Percentiles rank a stretch among this genome's conserved stretches.
Conservation (phyloP, 2,113 vertebrate species). For the Haemorhous mexicanus region DNA sequence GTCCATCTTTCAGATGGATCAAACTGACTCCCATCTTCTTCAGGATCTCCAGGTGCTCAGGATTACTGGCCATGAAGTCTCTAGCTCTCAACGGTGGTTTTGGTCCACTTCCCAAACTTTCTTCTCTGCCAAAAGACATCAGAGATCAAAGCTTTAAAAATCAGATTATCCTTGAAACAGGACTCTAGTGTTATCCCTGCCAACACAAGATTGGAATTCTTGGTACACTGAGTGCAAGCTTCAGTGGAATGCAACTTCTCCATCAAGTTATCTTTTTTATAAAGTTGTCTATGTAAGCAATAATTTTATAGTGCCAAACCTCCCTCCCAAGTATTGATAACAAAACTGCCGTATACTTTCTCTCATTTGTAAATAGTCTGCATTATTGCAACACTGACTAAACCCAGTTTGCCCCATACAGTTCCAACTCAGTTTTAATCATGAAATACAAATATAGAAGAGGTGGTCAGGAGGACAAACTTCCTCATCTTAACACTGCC, state of each 20-base stretch:
- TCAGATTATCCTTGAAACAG: background rate
- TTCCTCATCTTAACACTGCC: background rate
- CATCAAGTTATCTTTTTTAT: background rate
- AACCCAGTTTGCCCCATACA: background rate
- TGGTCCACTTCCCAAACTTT: constrained; percentile 81
- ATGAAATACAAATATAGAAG: background rate
- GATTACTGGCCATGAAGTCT: constrained; percentile 98
- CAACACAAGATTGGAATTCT: background rate
- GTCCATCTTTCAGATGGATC: constrained; percentile 95
- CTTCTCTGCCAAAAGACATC: constrained; percentile 73
- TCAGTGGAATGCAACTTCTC: background rate
- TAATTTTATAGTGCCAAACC: background rate
- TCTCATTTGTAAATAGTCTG: background rate
- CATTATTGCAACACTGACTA: background rate
- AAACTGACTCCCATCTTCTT: constrained; percentile 98
- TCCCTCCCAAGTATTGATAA: fast-evolving
- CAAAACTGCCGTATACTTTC: background rate
- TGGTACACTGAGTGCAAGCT: background rate
- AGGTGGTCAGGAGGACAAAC: background rate
- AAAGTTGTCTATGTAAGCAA: background rate
- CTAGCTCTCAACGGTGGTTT: constrained; percentile 90
- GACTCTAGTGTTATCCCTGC: background rate
- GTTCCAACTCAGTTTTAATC: background rate
- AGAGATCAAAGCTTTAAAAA: constrained; percentile 24
- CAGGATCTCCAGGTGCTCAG: constrained; percentile 95